Conservation (phyloP, 2,888 invertebrate genomes). For the Sphaeridia pumilis region DNA sequence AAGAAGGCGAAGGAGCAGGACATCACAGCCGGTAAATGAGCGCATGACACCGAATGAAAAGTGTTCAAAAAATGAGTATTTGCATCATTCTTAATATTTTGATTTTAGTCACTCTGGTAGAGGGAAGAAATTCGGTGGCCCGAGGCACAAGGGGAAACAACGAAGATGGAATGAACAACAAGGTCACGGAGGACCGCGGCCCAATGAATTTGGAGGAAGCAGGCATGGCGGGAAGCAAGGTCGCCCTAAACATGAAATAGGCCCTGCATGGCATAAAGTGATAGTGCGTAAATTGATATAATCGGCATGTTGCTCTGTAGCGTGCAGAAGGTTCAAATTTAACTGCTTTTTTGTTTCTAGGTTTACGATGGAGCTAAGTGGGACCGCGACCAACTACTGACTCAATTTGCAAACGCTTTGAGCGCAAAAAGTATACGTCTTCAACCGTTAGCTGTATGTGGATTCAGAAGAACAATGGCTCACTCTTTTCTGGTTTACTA, state of each 20-base stretch:
- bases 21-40: not conserved
- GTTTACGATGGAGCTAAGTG: conserved; percentile 6
- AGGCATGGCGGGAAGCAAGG: not conserved
- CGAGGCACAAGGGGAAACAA: no score
- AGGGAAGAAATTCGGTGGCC: conserved; percentile 7
- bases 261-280: conserved; percentile 32
- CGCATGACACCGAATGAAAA: no score
- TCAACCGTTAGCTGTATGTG: conserved; percentile 12
- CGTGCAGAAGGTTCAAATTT: no score
- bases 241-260: conserved; percentile 6
- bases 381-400: conserved; percentile 7
- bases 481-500: no score
- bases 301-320: not conserved
- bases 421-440: conserved; percentile 2
- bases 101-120: not conserved
- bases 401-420: conserved; percentile 1
- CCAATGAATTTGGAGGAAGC: conserved; percentile 13
- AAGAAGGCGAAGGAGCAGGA: conserved; percentile 4
- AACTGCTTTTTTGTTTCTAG: no score
- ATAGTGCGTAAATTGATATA: conserved; percentile 22
- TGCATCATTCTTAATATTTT: no score
- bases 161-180: no score
- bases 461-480: no score
- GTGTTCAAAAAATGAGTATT: no score
- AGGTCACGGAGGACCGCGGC: no score